phyloP scores from a whole-genome alignment of 2,888 invertebrate genomes.

The Epirrhoe alternata region DNA sequence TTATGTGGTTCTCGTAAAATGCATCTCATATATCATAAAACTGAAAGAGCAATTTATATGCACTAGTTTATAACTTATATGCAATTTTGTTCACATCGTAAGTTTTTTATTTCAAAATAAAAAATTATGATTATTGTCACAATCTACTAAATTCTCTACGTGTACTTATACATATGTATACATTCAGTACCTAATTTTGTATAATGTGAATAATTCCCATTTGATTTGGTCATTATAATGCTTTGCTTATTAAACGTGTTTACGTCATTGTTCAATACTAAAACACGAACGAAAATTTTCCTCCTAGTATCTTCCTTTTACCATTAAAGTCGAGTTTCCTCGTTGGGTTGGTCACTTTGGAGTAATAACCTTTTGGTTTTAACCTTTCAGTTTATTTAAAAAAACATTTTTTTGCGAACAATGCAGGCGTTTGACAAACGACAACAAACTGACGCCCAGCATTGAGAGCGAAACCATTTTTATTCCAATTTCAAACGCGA shows the following conservation, averaged over 20 bases:
- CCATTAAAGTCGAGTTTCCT: no score
- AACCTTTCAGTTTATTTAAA: background rate
- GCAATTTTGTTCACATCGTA: background rate
- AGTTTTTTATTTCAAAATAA: no score
- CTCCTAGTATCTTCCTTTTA: no score
- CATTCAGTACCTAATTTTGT: no score
- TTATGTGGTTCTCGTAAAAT: constrained; percentile 5
- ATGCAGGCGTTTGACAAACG: constrained; percentile 15
- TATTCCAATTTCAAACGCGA: constrained; percentile 33
- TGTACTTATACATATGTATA: no score
- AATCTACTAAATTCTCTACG: no score
- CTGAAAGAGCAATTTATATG: constrained; percentile 10
- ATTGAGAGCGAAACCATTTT: constrained; percentile 38
- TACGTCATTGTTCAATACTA: no score
- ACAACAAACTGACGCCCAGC: constrained; percentile 9
- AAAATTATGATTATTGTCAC: no score
- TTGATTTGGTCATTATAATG: no score
- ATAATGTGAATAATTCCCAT: no score
- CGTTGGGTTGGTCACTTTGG: background rate
- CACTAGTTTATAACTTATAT: background rate
- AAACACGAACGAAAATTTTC: no score
- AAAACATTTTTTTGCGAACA: constrained; percentile 9
- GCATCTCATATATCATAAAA: constrained; percentile 13
- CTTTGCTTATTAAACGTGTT: no score
- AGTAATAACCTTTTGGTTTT: background rate